These are phyloP conservation scores for Choristoneura rosaceana DNA, from an alignment of 2,888 invertebrate species.

Conservation along the genomic window DNA sequence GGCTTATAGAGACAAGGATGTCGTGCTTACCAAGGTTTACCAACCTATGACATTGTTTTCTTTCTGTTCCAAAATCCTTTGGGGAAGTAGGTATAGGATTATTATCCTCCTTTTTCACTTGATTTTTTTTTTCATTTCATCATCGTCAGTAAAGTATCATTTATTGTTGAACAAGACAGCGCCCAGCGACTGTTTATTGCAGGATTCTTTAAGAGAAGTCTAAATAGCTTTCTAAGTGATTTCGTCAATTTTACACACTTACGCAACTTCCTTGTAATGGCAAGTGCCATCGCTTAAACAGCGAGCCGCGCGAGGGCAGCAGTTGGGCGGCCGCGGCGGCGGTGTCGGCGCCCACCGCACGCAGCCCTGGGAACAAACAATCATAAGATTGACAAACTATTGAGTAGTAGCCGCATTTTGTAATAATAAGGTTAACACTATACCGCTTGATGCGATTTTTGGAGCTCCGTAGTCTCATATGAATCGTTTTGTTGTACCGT, in stretches of 20 bases:
- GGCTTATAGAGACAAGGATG: too few species aligned
- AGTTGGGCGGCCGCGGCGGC: constrained; percentile 90
- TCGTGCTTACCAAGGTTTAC: too few species aligned
- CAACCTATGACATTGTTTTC: not conserved
- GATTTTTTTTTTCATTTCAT: too few species aligned
- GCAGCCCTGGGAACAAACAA: constrained; percentile 80
- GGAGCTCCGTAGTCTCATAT: not conserved
- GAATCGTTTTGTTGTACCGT: not conserved
- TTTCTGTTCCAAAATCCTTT: too few species aligned
- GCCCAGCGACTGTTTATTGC: too few species aligned
- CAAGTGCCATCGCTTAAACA: constrained; percentile 95
- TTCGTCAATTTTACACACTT: constrained; percentile 46
- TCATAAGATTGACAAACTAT: not conserved
- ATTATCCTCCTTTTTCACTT: too few species aligned
- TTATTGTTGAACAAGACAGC: too few species aligned
- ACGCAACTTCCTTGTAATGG: constrained; percentile 87
- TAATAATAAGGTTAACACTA: not conserved
- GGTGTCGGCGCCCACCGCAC: constrained; percentile 94
- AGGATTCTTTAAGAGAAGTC: not conserved
- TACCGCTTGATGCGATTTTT: not conserved
- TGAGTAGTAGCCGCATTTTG: not conserved
- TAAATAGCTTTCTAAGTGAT: not conserved
- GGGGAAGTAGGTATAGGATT: too few species aligned
- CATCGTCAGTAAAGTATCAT: too few species aligned
- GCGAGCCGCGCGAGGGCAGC: constrained; percentile 91